phyloP scores from a whole-genome alignment of 2,888 invertebrate genomes.

The Caenorhabditis macrosperma region DNA sequence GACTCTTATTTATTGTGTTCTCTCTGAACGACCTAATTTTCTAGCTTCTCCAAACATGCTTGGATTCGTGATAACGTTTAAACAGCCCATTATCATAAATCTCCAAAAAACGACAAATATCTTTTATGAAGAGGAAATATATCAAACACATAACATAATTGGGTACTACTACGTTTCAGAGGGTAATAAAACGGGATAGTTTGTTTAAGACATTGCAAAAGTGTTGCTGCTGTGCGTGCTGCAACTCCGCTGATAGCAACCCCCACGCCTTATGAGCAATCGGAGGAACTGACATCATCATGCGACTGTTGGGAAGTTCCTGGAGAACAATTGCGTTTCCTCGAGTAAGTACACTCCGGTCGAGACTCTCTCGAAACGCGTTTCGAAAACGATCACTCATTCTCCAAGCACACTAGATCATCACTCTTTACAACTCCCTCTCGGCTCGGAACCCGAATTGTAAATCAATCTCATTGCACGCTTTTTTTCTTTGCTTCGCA shows the following conservation, averaged over 20 bases:
- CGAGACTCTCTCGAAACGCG: slow-evolving; percentile 13
- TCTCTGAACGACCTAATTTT: slow-evolving; percentile 32
- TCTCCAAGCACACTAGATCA: slow-evolving; percentile 25
- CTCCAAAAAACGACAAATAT: too few relatives aligned
- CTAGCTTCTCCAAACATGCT: too few relatives aligned
- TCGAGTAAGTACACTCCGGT: slow-evolving; percentile 9
- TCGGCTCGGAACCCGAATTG: slow-evolving; percentile 17
- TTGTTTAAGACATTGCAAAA: slow-evolving; percentile 51
- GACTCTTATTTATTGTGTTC: slow-evolving; percentile 29
- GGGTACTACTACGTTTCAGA: not conserved
- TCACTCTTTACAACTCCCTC: slow-evolving; percentile 37
- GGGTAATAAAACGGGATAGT: slow-evolving; percentile 33
- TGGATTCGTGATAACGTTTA: too few relatives aligned
- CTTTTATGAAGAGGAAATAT: too few relatives aligned
- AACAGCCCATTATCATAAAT: too few relatives aligned
- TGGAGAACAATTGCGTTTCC: not conserved
- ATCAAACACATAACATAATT: too few relatives aligned
- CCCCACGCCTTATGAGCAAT: slow-evolving; percentile 37
- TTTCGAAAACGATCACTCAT: slow-evolving; percentile 41
- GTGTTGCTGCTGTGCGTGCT: slow-evolving; percentile 27
- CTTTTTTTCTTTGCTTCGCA: slow-evolving; percentile 26
- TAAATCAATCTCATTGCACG: slow-evolving; percentile 38
- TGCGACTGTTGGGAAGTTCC: not conserved
- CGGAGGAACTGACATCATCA: slow-evolving; percentile 26
- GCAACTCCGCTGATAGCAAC: slow-evolving; percentile 32